phyloP scores from a whole-genome alignment of 2,888 invertebrate genomes.

The Brachypalpus laphriformis region DNA sequence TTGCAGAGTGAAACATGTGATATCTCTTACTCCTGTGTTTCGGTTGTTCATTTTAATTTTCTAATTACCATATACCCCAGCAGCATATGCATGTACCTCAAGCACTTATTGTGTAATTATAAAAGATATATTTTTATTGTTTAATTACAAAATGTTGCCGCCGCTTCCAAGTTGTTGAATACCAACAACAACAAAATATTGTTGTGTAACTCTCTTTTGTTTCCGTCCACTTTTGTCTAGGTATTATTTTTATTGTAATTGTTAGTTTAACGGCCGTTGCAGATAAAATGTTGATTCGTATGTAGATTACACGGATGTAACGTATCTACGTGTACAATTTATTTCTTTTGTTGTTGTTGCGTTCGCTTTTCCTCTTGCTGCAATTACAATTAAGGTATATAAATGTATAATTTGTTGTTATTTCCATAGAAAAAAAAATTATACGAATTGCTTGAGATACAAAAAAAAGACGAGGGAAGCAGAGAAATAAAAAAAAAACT shows the following conservation, averaged over 20 bases:
- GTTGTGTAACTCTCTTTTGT: conserved; percentile 47
- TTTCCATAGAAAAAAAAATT: conserved; percentile 53
- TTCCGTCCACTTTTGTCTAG: conserved; percentile 56
- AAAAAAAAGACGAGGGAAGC: conserved; percentile 12
- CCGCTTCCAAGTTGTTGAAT: conserved; percentile 55
- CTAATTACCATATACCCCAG: conserved; percentile 60
- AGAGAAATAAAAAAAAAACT: conserved; percentile 23
- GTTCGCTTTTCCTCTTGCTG: conserved; percentile 53
- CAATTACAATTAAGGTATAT: conserved; percentile 71
- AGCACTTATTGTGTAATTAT: conserved; percentile 56
- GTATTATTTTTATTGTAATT: conserved; percentile 71
- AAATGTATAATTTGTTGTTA: conserved; percentile 71
- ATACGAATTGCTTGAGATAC: conserved; percentile 65
- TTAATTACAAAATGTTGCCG: conserved; percentile 68
- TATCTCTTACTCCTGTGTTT: conserved; percentile 34
- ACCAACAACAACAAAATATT: conserved; percentile 46
- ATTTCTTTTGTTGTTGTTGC: conserved; percentile 52
- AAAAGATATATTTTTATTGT: conserved; percentile 70
- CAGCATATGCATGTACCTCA: conserved; percentile 27
- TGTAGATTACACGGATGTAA: conserved; percentile 71
- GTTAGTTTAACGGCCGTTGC: conserved; percentile 71
- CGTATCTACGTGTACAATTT: conserved; percentile 60
- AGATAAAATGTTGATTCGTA: conserved; percentile 72
- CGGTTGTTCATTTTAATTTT: conserved; percentile 67
- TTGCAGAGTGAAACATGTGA: conserved; percentile 43